Evolutionary conservation across 2,797 vertebrate genomes (phyloP).

Genomic region (Sebastes hubbsi): DNA sequence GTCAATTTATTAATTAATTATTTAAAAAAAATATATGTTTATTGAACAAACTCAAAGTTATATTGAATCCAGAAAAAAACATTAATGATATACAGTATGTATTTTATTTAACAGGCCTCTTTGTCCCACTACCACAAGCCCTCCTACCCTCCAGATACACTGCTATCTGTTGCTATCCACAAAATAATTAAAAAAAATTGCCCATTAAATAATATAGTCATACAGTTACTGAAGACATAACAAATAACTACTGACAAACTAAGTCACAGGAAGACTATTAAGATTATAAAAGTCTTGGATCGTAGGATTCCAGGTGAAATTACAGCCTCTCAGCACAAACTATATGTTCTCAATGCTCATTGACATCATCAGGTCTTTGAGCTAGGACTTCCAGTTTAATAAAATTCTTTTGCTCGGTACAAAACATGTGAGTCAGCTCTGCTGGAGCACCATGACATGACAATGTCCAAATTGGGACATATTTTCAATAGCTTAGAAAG

Average conservation of each 20-base stretch:
- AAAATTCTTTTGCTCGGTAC: neutral
- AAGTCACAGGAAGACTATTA: neutral
- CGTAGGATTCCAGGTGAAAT: neutral
- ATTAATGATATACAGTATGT: neutral
- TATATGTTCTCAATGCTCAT: neutral
- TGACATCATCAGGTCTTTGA: neutral
- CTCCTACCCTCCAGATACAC: neutral
- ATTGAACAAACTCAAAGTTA: neutral
- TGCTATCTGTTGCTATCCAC: neutral
- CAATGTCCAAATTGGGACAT: neutral
- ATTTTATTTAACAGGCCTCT: neutral
- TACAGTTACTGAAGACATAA: neutral
- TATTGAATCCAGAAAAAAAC: neutral
- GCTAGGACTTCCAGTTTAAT: neutral
- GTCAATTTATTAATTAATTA: neutral
- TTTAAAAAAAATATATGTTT: too few species aligned
- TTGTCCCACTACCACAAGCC: neutral
- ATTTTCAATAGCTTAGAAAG: neutral
- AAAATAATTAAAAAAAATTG: neutral
- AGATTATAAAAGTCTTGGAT: neutral
- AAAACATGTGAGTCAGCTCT: conserved; percentile 6
- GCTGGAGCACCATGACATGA: conserved; percentile 27
- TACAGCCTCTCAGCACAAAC: neutral
- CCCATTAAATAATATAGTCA: neutral
- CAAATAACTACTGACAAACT: neutral